These are phyloP conservation scores for Drosophila antonietae DNA, from an alignment of 2,888 invertebrate species.

Conservation along the genomic window DNA sequence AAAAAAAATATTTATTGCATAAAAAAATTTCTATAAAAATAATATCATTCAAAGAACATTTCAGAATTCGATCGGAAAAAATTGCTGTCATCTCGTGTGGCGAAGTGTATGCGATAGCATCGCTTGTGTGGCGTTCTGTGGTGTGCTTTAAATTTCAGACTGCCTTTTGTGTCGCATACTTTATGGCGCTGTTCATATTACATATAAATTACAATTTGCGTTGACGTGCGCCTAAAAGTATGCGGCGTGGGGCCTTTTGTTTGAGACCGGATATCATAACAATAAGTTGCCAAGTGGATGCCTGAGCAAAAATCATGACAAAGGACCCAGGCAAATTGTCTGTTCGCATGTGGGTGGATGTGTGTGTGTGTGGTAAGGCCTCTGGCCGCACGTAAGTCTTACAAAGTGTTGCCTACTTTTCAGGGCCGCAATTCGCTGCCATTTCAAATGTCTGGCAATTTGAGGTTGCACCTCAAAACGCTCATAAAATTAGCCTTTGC, in stretches of 20 bases:
- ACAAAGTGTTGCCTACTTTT: conserved; percentile 47
- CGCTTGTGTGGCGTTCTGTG: conserved; percentile 36
- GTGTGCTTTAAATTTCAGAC: conserved; percentile 54
- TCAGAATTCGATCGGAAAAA: not conserved
- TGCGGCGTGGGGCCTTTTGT: conserved; percentile 66
- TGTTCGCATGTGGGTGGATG: not conserved
- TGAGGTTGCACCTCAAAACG: conserved; percentile 45
- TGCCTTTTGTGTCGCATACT: conserved; percentile 61
- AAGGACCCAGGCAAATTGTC: conserved; percentile 40
- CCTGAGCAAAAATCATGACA: conserved; percentile 45
- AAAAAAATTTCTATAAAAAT: not conserved
- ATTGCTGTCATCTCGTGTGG: conserved; percentile 11
- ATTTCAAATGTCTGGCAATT: conserved; percentile 44
- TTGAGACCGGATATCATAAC: conserved; percentile 78
- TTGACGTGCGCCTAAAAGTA: conserved; percentile 76
- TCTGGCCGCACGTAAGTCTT: conserved; percentile 29
- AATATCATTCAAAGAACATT: not conserved
- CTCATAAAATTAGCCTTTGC: conserved; percentile 61
- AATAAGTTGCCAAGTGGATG: conserved; percentile 75
- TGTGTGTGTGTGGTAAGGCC: conserved; percentile 1
- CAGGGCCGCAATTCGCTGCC: conserved; percentile 24
- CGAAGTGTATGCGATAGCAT: conserved; percentile 3
- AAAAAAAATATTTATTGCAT: not conserved
- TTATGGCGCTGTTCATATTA: conserved; percentile 78
- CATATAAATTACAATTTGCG: conserved; percentile 79